phyloP scores from a whole-genome alignment of 2,797 vertebrate genomes.

The Alcedo quadribrachys region DNA sequence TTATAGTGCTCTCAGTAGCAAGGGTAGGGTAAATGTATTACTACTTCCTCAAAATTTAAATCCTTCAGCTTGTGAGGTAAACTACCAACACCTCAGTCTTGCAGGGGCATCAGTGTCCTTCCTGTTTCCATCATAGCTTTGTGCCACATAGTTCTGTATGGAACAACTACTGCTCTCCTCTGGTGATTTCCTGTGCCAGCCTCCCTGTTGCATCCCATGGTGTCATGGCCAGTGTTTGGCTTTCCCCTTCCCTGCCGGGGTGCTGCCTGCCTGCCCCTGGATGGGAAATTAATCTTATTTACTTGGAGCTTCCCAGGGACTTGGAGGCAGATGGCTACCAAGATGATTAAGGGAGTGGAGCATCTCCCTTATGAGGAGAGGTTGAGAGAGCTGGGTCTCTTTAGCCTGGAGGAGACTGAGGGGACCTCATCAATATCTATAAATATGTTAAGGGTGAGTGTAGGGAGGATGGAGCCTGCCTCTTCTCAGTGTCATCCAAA shows the following conservation, averaged over 20 bases:
- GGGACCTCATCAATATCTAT: too few relatives aligned
- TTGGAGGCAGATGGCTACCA: accelerated
- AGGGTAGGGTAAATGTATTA: background rate
- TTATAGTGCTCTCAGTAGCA: background rate
- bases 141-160: accelerated
- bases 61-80: background rate
- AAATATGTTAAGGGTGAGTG: too few relatives aligned
- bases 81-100: background rate
- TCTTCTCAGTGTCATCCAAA: too few relatives aligned
- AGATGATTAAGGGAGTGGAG: too few relatives aligned
- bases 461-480: too few relatives aligned
- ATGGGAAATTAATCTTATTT: background rate
- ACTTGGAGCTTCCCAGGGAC: background rate
- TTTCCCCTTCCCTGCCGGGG: background rate
- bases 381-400: too few relatives aligned
- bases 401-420: too few relatives aligned
- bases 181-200: background rate
- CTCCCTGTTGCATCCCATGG: background rate
- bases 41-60: background rate
- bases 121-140: background rate
- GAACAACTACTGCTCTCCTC: background rate
- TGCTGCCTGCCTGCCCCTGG: background rate
- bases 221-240: background rate
- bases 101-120: background rate
- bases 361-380: too few relatives aligned